A percentile compares a stretch with the other conserved stretches of the same genome.
These are phyloP conservation scores for Alcedo atthis DNA, from an alignment of 2,797 vertebrate genomes.

Conservation along the genomic window DNA sequence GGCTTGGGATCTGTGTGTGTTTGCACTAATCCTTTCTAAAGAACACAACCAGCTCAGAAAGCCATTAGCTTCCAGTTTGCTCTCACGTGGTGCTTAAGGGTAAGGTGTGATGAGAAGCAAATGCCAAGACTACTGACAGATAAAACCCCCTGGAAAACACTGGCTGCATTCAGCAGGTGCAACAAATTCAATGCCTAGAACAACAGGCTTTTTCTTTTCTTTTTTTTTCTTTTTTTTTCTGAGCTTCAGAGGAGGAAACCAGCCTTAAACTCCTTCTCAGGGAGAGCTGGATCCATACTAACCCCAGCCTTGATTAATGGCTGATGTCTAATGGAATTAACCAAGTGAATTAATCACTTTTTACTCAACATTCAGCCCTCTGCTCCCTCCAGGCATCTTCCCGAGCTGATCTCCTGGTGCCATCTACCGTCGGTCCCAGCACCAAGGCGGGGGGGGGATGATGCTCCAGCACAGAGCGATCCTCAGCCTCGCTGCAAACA, in stretches of 20 bases:
- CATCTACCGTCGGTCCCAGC: background rate
- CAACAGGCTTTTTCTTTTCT: background rate
- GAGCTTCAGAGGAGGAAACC: background rate
- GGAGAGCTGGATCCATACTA: background rate
- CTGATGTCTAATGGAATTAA: background rate
- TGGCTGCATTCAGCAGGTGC: background rate
- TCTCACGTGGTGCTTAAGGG: background rate
- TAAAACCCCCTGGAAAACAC: background rate
- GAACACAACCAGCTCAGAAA: background rate
- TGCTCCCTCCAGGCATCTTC: background rate
- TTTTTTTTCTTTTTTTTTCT: background rate
- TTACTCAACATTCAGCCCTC: background rate
- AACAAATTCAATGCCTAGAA: background rate
- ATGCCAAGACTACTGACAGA: background rate
- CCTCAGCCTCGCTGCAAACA: background rate
- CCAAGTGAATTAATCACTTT: background rate
- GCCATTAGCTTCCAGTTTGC: background rate
- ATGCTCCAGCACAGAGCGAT: background rate
- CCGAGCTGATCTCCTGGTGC: background rate
- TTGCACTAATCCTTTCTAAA: background rate
- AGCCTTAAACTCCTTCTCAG: background rate
- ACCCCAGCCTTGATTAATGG: background rate
- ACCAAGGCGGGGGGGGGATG: rapidly evolving
- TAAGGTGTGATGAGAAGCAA: background rate
- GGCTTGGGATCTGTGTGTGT: background rate